Percentiles rank a stretch among this genome's conserved stretches.
Conservation (phyloP, 2,797 vertebrate genomes). For the Coreius guichenoti region DNA sequence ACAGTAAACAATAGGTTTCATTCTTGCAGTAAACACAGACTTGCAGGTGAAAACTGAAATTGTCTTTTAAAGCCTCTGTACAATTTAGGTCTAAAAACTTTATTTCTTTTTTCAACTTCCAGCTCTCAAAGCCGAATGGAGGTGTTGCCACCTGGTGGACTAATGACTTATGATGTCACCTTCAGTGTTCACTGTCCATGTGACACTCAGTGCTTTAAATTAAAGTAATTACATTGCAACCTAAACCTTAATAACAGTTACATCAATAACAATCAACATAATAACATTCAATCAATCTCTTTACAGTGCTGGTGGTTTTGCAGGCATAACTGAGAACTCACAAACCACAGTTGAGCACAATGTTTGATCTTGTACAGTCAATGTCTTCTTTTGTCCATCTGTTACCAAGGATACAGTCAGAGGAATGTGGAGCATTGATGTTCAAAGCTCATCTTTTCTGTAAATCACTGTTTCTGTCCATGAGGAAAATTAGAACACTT, state of each 20-base stretch:
- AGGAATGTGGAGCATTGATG: slow-evolving; percentile 25
- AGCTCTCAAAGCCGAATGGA: not conserved
- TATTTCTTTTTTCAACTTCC: not conserved
- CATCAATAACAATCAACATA: not conserved
- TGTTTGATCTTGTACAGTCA: slow-evolving; percentile 4
- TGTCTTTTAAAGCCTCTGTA: not conserved
- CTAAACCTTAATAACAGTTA: not conserved
- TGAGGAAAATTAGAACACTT: not conserved
- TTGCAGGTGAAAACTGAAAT: not conserved
- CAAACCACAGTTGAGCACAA: not conserved
- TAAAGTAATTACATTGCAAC: not conserved
- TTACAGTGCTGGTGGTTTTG: not conserved
- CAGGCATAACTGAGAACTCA: not conserved
- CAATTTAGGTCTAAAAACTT: not conserved
- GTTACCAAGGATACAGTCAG: slow-evolving; percentile 40
- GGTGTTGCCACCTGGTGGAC: slow-evolving; percentile 31
- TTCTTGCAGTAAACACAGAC: not conserved
- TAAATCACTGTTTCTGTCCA: not conserved
- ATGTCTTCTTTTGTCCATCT: slow-evolving; percentile 21
- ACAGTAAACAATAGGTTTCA: not conserved
- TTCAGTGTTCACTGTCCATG: not conserved
- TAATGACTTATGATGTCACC: not conserved
- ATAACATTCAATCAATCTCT: not conserved
- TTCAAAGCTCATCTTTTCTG: not conserved
- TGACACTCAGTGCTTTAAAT: not conserved